These are phyloP conservation scores for Conus ventricosus DNA, from an alignment of 1,140 invertebrate genomes.

Conservation along the genomic window DNA sequence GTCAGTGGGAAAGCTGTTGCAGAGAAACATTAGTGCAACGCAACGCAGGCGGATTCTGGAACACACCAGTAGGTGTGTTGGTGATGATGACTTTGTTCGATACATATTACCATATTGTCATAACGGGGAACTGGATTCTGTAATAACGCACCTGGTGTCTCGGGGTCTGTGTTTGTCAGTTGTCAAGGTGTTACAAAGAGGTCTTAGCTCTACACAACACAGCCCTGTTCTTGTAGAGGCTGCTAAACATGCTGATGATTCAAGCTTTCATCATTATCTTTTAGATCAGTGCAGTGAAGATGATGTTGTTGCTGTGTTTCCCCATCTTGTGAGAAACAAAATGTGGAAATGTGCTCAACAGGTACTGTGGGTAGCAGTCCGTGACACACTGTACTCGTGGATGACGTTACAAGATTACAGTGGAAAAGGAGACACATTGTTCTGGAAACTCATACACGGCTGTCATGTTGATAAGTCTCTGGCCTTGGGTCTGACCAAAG, in stretches of 20 bases:
- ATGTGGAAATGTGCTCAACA: neutral
- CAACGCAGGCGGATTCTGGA: neutral
- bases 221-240: neutral
- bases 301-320: neutral
- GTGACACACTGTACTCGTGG: neutral
- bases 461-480: neutral
- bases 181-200: neutral
- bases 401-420: neutral
- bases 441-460: neutral
- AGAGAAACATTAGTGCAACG: neutral
- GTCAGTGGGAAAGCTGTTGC: neutral
- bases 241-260: neutral
- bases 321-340: neutral
- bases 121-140: neutral
- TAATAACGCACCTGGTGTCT: neutral
- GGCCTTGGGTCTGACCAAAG: neutral
- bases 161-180: neutral
- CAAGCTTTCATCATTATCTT: too few species aligned
- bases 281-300: too few species aligned
- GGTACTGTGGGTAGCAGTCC: neutral
- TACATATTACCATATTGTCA: neutral
- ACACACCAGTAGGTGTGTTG: neutral
- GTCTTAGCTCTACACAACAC: neutral
- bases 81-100: neutral
- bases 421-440: neutral